Evolutionary conservation across 2,888 invertebrate genomes (phyloP).

Genomic region (Ethmia dodecea): DNA sequence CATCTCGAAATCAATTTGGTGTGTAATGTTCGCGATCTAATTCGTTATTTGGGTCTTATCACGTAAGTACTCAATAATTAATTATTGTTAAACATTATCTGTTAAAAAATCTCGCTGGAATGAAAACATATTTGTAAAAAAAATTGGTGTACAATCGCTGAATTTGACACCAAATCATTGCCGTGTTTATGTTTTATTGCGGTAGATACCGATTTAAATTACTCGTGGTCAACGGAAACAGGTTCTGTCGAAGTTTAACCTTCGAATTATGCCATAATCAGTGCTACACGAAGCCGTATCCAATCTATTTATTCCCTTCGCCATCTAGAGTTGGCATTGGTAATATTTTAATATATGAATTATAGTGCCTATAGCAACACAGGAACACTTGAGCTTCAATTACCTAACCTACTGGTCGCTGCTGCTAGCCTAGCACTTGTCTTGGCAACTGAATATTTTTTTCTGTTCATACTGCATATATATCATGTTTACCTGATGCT

Average conservation of each 20-base stretch:
- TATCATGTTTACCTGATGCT: no score
- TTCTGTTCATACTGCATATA: no score
- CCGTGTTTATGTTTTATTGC: neutral
- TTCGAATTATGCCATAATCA: constrained; percentile 1
- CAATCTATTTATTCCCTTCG: constrained; percentile 3
- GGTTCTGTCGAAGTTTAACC: constrained; percentile 1
- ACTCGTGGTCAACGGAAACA: neutral
- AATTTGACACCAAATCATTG: neutral
- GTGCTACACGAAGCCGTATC: constrained; percentile 5
- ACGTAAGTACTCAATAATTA: constrained; percentile 63
- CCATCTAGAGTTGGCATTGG: neutral
- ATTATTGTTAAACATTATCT: constrained; percentile 39
- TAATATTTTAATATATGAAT: no score
- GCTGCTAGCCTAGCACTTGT: no score
- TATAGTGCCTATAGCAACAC: no score
- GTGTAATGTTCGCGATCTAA: constrained; percentile 58
- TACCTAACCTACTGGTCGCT: no score
- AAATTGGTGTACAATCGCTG: no score
- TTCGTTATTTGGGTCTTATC: constrained; percentile 63
- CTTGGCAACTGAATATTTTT: no score
- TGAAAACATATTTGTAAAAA: no score
- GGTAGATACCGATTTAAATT: neutral
- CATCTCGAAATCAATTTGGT: constrained; percentile 46
- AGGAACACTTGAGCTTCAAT: no score
- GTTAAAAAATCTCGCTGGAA: no score